These are phyloP conservation scores for Epistrophella euchroma DNA, from an alignment of 2,888 invertebrate species.

Conservation along the genomic window DNA sequence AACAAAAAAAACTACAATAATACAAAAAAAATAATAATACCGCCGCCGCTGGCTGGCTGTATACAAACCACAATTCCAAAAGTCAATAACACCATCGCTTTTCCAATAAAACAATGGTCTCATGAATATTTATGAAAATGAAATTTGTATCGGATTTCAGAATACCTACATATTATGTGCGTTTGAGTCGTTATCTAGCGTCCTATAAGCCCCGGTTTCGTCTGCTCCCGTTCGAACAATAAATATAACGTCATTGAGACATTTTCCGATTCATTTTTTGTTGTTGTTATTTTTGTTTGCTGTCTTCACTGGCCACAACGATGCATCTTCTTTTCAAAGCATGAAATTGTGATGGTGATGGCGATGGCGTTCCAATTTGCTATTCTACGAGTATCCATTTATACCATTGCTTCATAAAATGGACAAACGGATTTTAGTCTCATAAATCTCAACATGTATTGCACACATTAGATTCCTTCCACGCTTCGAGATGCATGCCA, in stretches of 20 bases:
- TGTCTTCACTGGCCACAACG: not conserved
- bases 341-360: not conserved
- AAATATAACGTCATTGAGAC: conserved; percentile 72
- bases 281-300: conserved; percentile 6
- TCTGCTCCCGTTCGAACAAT: not conserved
- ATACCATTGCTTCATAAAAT: not conserved
- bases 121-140: conserved; percentile 75
- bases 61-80: conserved; percentile 47
- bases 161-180: conserved; percentile 17
- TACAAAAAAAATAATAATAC: not conserved
- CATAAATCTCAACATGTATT: conserved; percentile 50
- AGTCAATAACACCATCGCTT: conserved; percentile 72
- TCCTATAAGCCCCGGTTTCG: too few relatives aligned
- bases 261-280: conserved; percentile 64
- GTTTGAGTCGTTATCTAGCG: not conserved
- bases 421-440: conserved; percentile 53
- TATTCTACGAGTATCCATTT: too few relatives aligned
- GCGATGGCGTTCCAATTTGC: conserved; percentile 38
- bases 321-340: conserved; percentile 33
- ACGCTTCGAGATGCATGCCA: conserved; percentile 14
- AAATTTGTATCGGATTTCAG: conserved; percentile 62
- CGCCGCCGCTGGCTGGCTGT: not conserved
- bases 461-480: conserved; percentile 40
- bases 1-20: not conserved
- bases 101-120: conserved; percentile 64